Percentiles rank a stretch among this genome's conserved stretches.
These are phyloP conservation scores for Brevipalpus yothersi DNA, from an alignment of 1,140 invertebrate species.

Conservation along the genomic window DNA sequence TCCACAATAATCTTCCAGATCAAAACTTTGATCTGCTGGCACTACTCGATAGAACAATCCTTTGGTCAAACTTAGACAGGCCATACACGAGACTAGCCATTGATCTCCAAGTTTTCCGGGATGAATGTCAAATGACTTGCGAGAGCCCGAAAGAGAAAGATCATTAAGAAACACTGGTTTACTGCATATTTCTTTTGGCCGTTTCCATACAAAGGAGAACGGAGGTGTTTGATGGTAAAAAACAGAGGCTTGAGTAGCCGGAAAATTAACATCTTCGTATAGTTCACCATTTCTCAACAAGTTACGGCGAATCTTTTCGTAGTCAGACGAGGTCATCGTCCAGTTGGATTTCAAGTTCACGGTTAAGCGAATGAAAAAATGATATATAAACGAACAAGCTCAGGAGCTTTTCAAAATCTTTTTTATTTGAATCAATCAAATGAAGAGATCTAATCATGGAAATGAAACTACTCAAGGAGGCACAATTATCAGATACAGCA, in stretches of 20 bases:
- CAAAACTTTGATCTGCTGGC: slow-evolving; percentile 68
- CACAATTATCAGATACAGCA: no score
- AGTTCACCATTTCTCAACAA: slow-evolving; percentile 50
- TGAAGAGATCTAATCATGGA: no score
- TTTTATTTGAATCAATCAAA: no score
- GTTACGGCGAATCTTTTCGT: slow-evolving; percentile 49
- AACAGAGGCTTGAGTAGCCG: slow-evolving; percentile 56
- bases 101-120: slow-evolving; percentile 69
- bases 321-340: slow-evolving; percentile 24
- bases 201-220: slow-evolving; percentile 70
- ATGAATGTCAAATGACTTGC: slow-evolving; percentile 49
- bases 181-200: slow-evolving; percentile 53
- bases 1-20: slow-evolving; percentile 27
- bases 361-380: no score
- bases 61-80: slow-evolving; percentile 44
- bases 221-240: slow-evolving; percentile 80
- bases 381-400: no score
- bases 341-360: not conserved
- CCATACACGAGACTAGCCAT: slow-evolving; percentile 67
- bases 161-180: slow-evolving; percentile 54
- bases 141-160: slow-evolving; percentile 19
- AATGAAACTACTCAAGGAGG: no score
- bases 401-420: no score
- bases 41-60: slow-evolving; percentile 84
- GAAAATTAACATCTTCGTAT: slow-evolving; percentile 81